A percentile compares a stretch with the other conserved stretches of the same genome.
These are phyloP conservation scores for Nephrotoma guestfalica DNA, from an alignment of 2,888 invertebrate species.

Conservation along the genomic window DNA sequence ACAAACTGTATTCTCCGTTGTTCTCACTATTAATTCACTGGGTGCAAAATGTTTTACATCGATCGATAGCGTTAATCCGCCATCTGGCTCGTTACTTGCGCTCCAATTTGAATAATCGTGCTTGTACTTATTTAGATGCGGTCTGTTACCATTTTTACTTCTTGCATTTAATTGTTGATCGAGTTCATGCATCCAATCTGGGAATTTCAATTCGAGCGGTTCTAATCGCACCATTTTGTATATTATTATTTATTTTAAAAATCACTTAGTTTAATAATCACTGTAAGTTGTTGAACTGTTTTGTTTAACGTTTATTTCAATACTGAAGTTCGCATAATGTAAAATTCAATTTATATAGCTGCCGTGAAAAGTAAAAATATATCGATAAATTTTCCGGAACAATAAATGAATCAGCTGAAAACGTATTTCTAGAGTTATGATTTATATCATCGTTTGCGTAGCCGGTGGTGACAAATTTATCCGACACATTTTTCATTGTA, in stretches of 20 bases:
- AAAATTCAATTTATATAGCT: neutral
- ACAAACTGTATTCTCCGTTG: neutral
- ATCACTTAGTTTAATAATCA: neutral
- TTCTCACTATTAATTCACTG: neutral
- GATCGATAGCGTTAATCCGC: neutral
- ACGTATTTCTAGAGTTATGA: no score
- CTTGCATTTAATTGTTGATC: neutral
- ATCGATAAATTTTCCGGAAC: neutral
- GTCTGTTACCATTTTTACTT: neutral
- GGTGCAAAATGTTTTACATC: neutral
- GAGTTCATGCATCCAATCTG: neutral
- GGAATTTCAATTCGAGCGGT: neutral
- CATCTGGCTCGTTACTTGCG: neutral
- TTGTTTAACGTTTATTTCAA: neutral
- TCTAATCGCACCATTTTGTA: neutral
- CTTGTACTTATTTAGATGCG: neutral
- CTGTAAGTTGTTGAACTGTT: neutral
- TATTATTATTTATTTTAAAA: neutral
- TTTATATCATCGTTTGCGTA: no score
- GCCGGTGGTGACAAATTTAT: no score
- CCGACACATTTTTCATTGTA: no score
- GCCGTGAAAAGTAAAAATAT: neutral
- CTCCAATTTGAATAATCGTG: neutral
- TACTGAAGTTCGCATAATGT: neutral
- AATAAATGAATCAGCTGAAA: neutral